Base-by-base conservation (phyloP, 2,113 vertebrate genomes). In the Myocastor coypus region DNA sequence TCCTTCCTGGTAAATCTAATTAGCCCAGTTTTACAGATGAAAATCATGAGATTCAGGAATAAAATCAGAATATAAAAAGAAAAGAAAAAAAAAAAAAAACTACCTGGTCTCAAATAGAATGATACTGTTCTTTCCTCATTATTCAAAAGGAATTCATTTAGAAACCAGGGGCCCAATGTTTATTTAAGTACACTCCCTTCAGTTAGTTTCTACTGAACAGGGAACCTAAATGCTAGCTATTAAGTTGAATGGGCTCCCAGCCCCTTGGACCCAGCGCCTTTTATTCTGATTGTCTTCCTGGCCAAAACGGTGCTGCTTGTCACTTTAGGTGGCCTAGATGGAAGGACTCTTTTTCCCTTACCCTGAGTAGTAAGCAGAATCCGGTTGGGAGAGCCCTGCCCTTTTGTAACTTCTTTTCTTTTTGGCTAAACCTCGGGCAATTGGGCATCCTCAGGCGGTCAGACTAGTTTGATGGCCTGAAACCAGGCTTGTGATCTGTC, bases 391-490 rank as follows among this genome's bases (percentile, higher is more conserved):
- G 61, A 10, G 24, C 22, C 61, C 7, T 24, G 19, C 71, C 91
- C 69, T 61, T 92, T 89, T 75, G 5, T 83, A 50, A 61, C 64
- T 78, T 34, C 64, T 75, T 61, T n/a, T 55, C 30, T 55, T 80
- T 81, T 81, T 11, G 50, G 14, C 37, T 84, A 63, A 93, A 96
- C 93, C 34, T 93, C 26, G 46, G 55, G 42, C 64, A 75, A 89
- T 83, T 88, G 94, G 86, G 77, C 68, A 78, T 91, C 71, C 91
- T 91, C 37, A 94, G 83, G 94, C 17, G 69, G 91, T 96, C 84
- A 93, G 95, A 96, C 96, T 95, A 89, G 97, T 97, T 96, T 96
- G 95, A 83, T 66, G 83, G 68, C 24, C 59, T 61, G 30, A 94
- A 96, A 95, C 81, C 82, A 85, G 32, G 57, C 66, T 85, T 87